Evolutionary conservation across 2,888 invertebrate genomes (phyloP), one percentile per base, ranked within the genome.

Genomic region (Antheraea assamensis): DNA sequence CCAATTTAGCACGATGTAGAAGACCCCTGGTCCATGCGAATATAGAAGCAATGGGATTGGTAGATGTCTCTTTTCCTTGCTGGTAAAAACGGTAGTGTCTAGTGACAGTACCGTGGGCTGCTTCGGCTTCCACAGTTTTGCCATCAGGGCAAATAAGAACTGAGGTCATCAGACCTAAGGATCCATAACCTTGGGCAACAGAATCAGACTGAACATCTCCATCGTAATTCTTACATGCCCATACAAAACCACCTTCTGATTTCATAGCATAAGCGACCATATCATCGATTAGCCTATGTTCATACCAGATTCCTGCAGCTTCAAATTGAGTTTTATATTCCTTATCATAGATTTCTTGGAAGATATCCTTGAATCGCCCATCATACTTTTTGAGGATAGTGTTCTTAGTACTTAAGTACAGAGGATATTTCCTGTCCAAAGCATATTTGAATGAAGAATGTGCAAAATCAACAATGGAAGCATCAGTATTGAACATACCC

Each of bases 181-280:
- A 99, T 21, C 99, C 98, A 82, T 97, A 98, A 52, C 99, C 99
- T 93, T 99, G 99, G 75, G 99, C 99, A 47, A 99, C 98, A 0
- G 99, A 98, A 91, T 99, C 99, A 0, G 99, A 99, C 91, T 99
- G 99, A 0, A 99, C 99, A 92, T 99, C 99, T 66, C 99, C 99
- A 87, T 99, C 99, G 88, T 99, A 99, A 92, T 99, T 99, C 91
- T 99, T 99, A 92, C 99, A 99, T 15, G 99, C 99, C 99, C 99
- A 99, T 0, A 99, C 99, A 90, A 99, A 99, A 66, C 99, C 99
- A 80, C 99, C 99, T 83, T 99, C 98, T 0, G 98, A 98, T 91
- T 99, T 99, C 98, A 99, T 98, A 52, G 97, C 97, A 86, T 99
- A 99, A 3, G 99, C 99, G 21, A 99, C 99, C 99, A 99, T 99